Evolutionary conservation across 2,797 vertebrate species (phyloP).

Genomic region (Naso thynnoides): DNA sequence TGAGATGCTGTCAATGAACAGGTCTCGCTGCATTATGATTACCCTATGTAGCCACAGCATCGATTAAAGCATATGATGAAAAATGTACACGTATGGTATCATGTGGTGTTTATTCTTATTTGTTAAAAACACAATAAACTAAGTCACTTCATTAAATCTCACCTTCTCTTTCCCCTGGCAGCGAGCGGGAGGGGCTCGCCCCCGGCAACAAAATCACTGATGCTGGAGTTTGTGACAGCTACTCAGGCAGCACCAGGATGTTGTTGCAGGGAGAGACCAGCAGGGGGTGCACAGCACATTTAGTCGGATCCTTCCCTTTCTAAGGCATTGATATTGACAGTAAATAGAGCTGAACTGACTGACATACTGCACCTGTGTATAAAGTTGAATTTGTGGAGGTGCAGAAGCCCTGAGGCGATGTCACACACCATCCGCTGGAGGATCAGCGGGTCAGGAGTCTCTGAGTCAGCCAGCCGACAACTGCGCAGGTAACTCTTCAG

Average conservation of each 20-base stretch:
- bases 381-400: slow-evolving; percentile 95
- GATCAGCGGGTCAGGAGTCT: slow-evolving; percentile 90
- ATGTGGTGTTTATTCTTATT: neutral
- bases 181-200: slow-evolving; percentile 77
- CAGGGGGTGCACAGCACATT: slow-evolving; percentile 56
- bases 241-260: slow-evolving; percentile 99
- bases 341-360: neutral
- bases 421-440: slow-evolving; percentile 96
- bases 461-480: slow-evolving; percentile 87
- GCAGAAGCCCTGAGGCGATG: slow-evolving; percentile 92
- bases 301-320: slow-evolving; percentile 2
- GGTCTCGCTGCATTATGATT: neutral
- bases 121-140: slow-evolving; percentile 4
- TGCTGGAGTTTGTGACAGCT: slow-evolving; percentile 95
- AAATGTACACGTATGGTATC: neutral
- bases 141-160: slow-evolving; percentile 33
- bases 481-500: slow-evolving; percentile 95
- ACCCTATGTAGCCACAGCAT: neutral
- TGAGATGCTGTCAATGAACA: neutral
- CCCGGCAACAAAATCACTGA: slow-evolving; percentile 99
- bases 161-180: slow-evolving; percentile 51
- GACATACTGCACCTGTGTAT: slow-evolving; percentile 90
- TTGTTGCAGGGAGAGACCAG: slow-evolving; percentile 92
- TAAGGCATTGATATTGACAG: neutral
- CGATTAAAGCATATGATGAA: neutral